These are phyloP conservation scores for Urocitellus parryii DNA, from an alignment of 2,113 vertebrate species.

Conservation along the genomic window DNA sequence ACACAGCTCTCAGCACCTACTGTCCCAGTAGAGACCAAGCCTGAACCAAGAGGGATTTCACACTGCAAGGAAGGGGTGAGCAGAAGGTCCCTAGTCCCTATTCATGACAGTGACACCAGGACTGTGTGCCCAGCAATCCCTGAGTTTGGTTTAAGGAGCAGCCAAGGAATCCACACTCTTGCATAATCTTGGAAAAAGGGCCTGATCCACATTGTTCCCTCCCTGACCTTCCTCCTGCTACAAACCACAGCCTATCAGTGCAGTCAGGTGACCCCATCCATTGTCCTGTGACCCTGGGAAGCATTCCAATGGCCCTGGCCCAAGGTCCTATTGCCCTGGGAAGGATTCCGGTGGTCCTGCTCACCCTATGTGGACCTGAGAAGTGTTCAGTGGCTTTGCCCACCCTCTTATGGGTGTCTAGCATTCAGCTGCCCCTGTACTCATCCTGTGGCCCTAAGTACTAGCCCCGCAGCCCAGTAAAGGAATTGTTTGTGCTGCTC, in stretches of 20 bases:
- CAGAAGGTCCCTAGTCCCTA: background rate
- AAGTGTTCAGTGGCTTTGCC: background rate
- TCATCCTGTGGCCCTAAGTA: background rate
- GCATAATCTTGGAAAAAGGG: background rate
- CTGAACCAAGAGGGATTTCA: background rate
- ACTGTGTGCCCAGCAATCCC: background rate
- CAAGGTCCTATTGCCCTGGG: background rate
- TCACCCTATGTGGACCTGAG: background rate
- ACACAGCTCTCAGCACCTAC: background rate
- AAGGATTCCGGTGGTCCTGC: no score
- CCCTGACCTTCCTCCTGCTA: background rate
- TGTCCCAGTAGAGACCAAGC: background rate
- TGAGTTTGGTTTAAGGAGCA: background rate
- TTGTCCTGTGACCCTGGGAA: background rate
- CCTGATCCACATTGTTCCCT: rapidly evolving
- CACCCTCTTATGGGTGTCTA: background rate
- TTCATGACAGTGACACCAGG: background rate
- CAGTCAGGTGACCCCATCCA: background rate
- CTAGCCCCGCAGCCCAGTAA: background rate
- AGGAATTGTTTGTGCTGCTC: no score
- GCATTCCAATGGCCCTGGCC: background rate
- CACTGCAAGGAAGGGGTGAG: background rate
- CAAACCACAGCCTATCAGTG: background rate
- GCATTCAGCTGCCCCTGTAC: background rate
- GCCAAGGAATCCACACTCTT: background rate